Conservation (phyloP, 2,888 invertebrate species). For the Drosophila tanythrix region DNA sequence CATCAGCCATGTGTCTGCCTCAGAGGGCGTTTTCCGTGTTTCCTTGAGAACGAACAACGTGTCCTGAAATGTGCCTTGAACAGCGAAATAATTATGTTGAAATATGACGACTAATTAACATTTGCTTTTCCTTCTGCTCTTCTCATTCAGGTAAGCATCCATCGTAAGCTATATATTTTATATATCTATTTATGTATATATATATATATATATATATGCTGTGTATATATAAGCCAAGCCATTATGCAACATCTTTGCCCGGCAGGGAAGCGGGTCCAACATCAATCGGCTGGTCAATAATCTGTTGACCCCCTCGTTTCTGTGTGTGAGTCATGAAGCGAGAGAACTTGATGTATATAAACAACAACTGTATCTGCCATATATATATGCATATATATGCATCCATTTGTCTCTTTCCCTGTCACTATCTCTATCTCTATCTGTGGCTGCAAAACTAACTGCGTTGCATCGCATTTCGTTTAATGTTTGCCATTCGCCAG, state of each 20-base stretch:
- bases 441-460: constrained; percentile 50
- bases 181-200: background rate
- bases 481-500: constrained; percentile 32
- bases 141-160: constrained; percentile 46
- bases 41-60: background rate
- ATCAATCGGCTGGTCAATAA: constrained; percentile 31
- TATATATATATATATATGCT: too few species aligned
- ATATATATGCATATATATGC: background rate
- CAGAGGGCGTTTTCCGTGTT: background rate
- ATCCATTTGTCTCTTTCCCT: background rate
- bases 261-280: constrained; percentile 3
- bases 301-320: constrained; percentile 7
- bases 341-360: constrained; percentile 25
- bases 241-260: constrained; percentile 19
- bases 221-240: background rate
- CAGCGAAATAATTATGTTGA: background rate
- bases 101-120: constrained; percentile 13
- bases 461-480: constrained; percentile 41
- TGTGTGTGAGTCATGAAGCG: constrained; percentile 36
- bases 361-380: constrained; percentile 28
- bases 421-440: constrained; percentile 20
- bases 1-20: background rate
- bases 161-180: background rate
- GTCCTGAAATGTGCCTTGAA: background rate
- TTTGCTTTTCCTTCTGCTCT: constrained; percentile 3